phyloP scores from a whole-genome alignment of 1,140 invertebrate species.

The Mactra quadrangularis region DNA sequence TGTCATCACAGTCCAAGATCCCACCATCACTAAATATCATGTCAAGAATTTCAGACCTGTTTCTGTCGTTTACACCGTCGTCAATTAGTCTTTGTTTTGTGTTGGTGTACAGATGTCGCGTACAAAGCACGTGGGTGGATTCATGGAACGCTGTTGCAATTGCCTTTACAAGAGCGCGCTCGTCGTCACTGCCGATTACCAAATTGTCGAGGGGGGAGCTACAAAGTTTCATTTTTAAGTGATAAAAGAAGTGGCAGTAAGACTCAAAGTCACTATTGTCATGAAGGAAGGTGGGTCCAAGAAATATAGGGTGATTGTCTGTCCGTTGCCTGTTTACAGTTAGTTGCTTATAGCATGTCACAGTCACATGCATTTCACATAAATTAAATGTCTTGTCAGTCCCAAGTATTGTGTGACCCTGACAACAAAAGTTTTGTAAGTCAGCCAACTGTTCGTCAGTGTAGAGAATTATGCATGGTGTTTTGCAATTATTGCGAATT shows the following conservation, averaged over 20 bases:
- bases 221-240: constrained; percentile 20
- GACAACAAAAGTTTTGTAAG: constrained; percentile 24
- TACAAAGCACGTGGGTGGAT: constrained; percentile 56
- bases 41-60: constrained; percentile 10
- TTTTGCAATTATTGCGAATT: constrained; percentile 16
- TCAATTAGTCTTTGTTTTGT: constrained; percentile 23
- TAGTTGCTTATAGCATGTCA: background rate
- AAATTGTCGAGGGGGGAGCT: background rate
- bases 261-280: constrained; percentile 61
- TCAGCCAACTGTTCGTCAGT: constrained; percentile 14
- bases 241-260: constrained; percentile 48
- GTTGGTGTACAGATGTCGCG: constrained; percentile 42
- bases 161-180: constrained; percentile 46
- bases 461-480: constrained; percentile 1
- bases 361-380: constrained; percentile 44
- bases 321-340: background rate
- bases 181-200: constrained; percentile 48
- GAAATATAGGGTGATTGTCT: constrained; percentile 26
- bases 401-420: constrained; percentile 19
- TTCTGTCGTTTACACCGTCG: background rate
- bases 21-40: constrained; percentile 41
- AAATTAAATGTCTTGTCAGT: constrained; percentile 42
- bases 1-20: constrained; percentile 33
- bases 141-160: constrained; percentile 43
- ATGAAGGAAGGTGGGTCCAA: constrained; percentile 54